Conservation (phyloP, 2,113 vertebrate genomes). For the Lophius piscatorius region DNA sequence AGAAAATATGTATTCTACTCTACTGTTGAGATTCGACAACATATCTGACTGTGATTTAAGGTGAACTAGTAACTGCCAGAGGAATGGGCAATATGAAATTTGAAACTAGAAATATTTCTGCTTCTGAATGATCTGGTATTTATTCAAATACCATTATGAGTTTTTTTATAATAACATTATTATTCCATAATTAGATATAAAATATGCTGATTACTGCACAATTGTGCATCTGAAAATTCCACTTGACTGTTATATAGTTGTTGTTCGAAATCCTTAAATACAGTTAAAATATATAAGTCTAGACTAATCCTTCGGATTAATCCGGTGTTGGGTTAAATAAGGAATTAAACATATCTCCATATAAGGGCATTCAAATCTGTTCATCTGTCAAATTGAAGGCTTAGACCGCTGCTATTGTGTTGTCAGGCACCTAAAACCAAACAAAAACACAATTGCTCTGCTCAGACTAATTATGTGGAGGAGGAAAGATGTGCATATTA, state of each 20-base stretch:
- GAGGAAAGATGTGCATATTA: conserved; percentile 26
- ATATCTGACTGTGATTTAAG: too few relatives aligned
- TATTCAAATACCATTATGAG: too few relatives aligned
- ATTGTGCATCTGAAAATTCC: not conserved
- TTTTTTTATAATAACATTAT: not conserved
- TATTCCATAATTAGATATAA: not conserved
- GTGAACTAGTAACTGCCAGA: not conserved
- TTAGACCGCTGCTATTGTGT: conserved; percentile 19
- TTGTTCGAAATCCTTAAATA: too few relatives aligned
- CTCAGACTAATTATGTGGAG: conserved; percentile 3
- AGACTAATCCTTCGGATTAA: not conserved
- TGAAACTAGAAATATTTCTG: too few relatives aligned
- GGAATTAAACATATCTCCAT: conserved; percentile 2
- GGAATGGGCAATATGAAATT: not conserved
- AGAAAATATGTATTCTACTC: too few relatives aligned
- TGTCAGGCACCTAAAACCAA: conserved; percentile 5
- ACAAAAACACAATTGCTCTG: conserved; percentile 17
- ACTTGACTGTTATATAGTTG: not conserved
- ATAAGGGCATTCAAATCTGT: not conserved
- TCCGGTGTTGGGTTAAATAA: conserved; percentile 2
- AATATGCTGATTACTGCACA: not conserved
- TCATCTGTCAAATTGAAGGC: not conserved
- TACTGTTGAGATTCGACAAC: too few relatives aligned
- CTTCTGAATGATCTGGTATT: too few relatives aligned
- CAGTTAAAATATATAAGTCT: not conserved